phyloP scores from a whole-genome alignment of 2,888 invertebrate species.

The Coenonympha glycerion region DNA sequence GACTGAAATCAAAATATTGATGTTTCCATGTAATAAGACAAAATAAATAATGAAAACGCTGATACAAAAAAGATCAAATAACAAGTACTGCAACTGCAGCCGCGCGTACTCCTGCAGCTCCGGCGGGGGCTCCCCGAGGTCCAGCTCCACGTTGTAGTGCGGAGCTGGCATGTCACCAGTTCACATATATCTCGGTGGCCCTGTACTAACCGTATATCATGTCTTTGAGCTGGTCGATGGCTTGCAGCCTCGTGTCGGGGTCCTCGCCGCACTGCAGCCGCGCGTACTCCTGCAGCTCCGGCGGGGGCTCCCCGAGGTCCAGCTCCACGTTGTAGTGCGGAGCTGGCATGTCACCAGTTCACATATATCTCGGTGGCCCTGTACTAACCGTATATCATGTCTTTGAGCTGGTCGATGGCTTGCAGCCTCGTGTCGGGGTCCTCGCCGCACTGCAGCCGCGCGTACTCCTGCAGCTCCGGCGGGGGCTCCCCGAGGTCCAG shows the following conservation, averaged over 20 bases:
- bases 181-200: too few species aligned
- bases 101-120: constrained; percentile 81
- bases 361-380: too few species aligned
- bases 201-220: constrained; percentile 81
- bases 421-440: constrained; percentile 80
- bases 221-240: constrained; percentile 82
- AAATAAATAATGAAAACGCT: too few species aligned
- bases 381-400: constrained; percentile 82
- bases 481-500: constrained; percentile 81
- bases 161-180: too few species aligned
- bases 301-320: constrained; percentile 80
- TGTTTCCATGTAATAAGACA: too few species aligned
- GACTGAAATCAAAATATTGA: too few species aligned
- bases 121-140: constrained; percentile 80
- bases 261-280: constrained; percentile 77
- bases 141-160: constrained; percentile 77
- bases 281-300: constrained; percentile 81
- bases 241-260: constrained; percentile 79
- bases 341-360: too few species aligned
- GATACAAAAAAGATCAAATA: too few species aligned
- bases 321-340: constrained; percentile 77
- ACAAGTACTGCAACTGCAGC: too few species aligned
- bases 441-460: constrained; percentile 77
- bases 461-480: constrained; percentile 79
- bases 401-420: constrained; percentile 81